These are phyloP conservation scores for Atta colombica DNA, from an alignment of 1,140 invertebrate genomes.

Conservation along the genomic window DNA sequence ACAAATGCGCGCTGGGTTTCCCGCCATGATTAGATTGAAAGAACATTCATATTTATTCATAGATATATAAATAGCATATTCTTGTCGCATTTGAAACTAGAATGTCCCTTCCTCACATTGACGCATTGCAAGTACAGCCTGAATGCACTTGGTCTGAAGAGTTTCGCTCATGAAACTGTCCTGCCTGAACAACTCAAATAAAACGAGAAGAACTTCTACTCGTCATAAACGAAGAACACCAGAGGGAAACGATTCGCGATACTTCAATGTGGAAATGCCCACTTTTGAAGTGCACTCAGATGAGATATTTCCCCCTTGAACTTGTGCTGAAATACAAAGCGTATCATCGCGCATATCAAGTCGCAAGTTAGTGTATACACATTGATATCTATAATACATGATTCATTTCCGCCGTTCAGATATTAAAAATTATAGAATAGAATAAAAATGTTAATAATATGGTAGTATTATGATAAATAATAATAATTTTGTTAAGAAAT, in stretches of 20 bases:
- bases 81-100: constrained; percentile 41
- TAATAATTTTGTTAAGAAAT: neutral
- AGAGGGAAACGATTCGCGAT: constrained; percentile 21
- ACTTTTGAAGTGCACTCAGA: constrained; percentile 47
- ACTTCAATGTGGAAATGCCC: constrained; percentile 56
- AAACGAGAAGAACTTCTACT: constrained; percentile 41
- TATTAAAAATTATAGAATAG: neutral
- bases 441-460: neutral
- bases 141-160: constrained; percentile 43
- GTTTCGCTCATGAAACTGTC: constrained; percentile 53
- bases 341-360: constrained; percentile 7
- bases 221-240: constrained; percentile 25
- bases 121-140: neutral
- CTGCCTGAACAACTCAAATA: constrained; percentile 51
- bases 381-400: neutral
- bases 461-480: neutral
- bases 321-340: constrained; percentile 16
- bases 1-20: constrained; percentile 69
- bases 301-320: constrained; percentile 35
- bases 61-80: constrained; percentile 43
- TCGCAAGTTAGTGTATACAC: neutral
- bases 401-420: neutral
- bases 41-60: constrained; percentile 45
- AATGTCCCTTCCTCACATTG: constrained; percentile 30
- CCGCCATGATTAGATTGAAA: constrained; percentile 66